Base-by-base conservation (phyloP, 1,140 invertebrate species). In the Heterodera carotae region DNA sequence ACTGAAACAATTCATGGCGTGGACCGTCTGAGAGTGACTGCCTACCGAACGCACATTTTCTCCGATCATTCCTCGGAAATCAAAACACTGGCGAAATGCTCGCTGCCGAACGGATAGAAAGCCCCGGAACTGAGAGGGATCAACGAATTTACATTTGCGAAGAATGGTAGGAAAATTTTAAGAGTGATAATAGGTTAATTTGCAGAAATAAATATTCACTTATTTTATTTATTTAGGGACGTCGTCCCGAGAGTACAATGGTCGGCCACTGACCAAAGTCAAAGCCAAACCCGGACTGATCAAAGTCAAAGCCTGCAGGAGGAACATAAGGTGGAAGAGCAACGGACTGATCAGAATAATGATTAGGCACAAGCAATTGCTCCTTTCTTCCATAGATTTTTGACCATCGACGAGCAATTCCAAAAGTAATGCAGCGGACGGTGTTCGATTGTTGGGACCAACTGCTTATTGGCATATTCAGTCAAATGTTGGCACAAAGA, bases 371-470 rank as follows among this genome's bases (percentile, higher is more conserved):
- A 48, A 27, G 76, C 80, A 77, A 81, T n/a, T n/a, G n/a, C n/a
- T 75, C 77, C 83, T 88, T 82, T 15, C 93, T 94, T 84, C 89
- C 96, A 73, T 95, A 94, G 94, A 94, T 99, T 88, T 92, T 93
- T 75, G 96, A 98, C 89, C 96, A 97, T 2, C 91, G 96, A 60
- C 95, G 93, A 59, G 99, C 97, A 43, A 99, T 99, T 87, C 97
- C 97, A 27, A 99, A 99, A 90, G 98, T 96, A 94, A 91, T 98
- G 89, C 97, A 99, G 89, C 90, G 97, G 75, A 96, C 96, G 33
- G 94, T 96, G 81, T 94, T 98, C 92, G 97, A 99, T 90, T 94
- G 95, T 0, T 88, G 96, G 33, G 95, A 97, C 88, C 94, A 94
- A 89, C 90, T 95, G 3, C 79, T 91, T 22, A 90, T 90, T 5